These are phyloP conservation scores for Agrotis ipsilon DNA, from an alignment of 2,888 invertebrate genomes.

Conservation along the genomic window DNA sequence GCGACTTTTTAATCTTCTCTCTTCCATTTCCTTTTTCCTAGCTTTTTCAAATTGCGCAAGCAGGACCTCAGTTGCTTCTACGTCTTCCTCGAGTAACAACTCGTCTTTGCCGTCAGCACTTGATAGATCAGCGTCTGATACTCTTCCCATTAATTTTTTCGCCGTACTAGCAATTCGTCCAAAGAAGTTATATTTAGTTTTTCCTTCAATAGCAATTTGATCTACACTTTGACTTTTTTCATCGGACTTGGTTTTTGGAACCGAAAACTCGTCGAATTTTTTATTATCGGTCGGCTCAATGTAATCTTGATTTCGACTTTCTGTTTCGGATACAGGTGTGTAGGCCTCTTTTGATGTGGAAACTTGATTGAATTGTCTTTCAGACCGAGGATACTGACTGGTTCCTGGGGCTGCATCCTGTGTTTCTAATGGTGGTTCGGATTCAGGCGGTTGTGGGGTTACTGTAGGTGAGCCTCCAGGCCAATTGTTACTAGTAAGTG, in stretches of 20 bases:
- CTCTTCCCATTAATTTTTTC: slow-evolving; percentile 57
- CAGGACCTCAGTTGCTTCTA: slow-evolving; percentile 63
- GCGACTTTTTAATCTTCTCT: slow-evolving; percentile 12
- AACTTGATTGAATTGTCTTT: neutral
- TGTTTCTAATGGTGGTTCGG: slow-evolving; percentile 15
- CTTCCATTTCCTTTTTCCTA: slow-evolving; percentile 42
- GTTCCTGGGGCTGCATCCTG: neutral
- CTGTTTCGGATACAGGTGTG: neutral
- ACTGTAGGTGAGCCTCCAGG: slow-evolving; percentile 37
- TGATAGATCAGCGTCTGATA: slow-evolving; percentile 40
- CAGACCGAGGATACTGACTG: slow-evolving; percentile 3
- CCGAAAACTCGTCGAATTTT: neutral
- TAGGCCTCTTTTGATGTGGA: neutral
- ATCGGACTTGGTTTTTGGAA: neutral
- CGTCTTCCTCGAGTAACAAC: slow-evolving; percentile 64
- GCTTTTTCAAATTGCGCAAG: slow-evolving; percentile 60
- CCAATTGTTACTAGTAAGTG: slow-evolving; percentile 37
- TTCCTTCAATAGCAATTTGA: neutral
- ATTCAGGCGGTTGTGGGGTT: neutral
- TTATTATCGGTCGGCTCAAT: neutral
- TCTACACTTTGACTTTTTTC: slow-evolving; percentile 8
- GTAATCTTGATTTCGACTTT: neutral
- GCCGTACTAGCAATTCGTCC: slow-evolving; percentile 42
- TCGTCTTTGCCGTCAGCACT: slow-evolving; percentile 54
- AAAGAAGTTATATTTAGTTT: slow-evolving; percentile 27